Evolutionary conservation across 2,888 invertebrate genomes (phyloP), one percentile per base, ranked within the genome.

Genomic region (Tenthredo distinguenda): DNA sequence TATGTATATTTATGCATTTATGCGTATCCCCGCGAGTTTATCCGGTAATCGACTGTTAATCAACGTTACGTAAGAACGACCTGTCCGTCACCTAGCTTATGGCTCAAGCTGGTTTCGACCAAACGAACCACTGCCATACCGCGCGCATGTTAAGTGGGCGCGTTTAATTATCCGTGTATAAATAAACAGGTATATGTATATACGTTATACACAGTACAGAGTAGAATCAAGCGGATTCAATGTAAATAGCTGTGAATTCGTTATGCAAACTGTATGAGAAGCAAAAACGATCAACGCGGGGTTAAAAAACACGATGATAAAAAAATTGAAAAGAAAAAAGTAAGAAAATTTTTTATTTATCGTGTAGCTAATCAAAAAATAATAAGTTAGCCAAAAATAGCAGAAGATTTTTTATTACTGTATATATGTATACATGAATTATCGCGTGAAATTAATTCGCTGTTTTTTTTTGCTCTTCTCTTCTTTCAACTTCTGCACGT

Each of bases 1-100:
- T 68, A 68, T 68, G 68, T 26, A 68, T 68, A 68, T 68, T 68
- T 68, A 68, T 68, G 68, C 68, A 68, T 68, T 68, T 68, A 68
- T 68, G 68, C 68, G 34, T 34, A 34, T 68, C 68, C 68, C 34
- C 26, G 15, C 7, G n/a, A n/a, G 34, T 34, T 10, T 34, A 31
- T 34, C 18, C 68, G 62, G 62, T 68, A 68, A 68, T 34, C 68
- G 68, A 68, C 34, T 34, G 68, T 18, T 68, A 26, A 68, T 68
- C 31, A 68, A 26, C 68, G 68, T 68, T 68, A 68, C 34, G 68
- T 68, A 68, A 68, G 68, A 34, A 68, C 68, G 68, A 34, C 68
- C 68, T 68, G 68, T 68, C 68, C 68, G 26, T 68, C 68, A 68
- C 68, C 18, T 68, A 68, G 68, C 18, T 9, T 34, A 31, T 58